Base-by-base conservation (phyloP, 2,888 invertebrate species). In the Julus scanicus region DNA sequence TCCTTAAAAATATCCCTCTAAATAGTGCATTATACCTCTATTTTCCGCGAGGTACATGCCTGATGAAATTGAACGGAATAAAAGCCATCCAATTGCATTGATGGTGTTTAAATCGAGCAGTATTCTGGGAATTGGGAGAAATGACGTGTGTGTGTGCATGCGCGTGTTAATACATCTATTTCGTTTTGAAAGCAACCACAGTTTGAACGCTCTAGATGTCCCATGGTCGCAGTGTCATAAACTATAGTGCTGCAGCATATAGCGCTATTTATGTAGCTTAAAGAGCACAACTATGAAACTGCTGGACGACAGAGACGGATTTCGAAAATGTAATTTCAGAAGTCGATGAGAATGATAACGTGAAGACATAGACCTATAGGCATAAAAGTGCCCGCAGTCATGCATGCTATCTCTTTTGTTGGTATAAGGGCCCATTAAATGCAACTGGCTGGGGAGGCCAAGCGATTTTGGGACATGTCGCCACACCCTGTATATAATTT, bases 351-450 rank as follows among this genome's bases (percentile, higher is more conserved):
- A 53, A 53, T 53, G 63, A 63, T 63, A 63, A 63, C 63, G 63
- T 9, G 63, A 63, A n/a, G 63, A 63, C 63, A n/a, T 17, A 57
- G 63, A n/a, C 63, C 63, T 20, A 5, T 63, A 20, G 49, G 8
- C 20, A 29, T 29, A 63, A 63, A 63, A 49, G 20, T 63, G 63
- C 63, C 63, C 63, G 63, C 63, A 63, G 63, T 63, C 63, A 63
- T 63, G 63, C 63, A 63, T 63, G 63, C 20, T 63, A n/a, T 63
- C 63, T n/a, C 63, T 63, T 63, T 53, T 63, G 63, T 63, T 63
- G 63, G 20, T 29, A 20, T 63, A 63, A 63, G 63, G 63, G 63
- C 63, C 63, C 20, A 63, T 63, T 63, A 63, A 63, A 63, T n/a
- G 20, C 63, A 63, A 63, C 63, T 63, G 63, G 63, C n/a, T 63